phyloP scores from a whole-genome alignment of 2,888 invertebrate species.

The Tetragonula carbonaria region DNA sequence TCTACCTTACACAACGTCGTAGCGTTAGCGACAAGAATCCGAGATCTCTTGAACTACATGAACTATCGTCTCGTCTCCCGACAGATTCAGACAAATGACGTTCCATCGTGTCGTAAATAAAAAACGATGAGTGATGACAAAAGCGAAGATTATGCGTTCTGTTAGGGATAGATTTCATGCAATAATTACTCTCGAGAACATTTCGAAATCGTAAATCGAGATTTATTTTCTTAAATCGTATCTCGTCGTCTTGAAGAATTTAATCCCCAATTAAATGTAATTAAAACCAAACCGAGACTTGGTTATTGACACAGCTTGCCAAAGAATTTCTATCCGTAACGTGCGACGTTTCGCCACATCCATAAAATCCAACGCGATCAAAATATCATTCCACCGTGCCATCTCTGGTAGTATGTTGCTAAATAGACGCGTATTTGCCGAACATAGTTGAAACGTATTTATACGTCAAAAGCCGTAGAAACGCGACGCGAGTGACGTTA shows the following conservation, averaged over 20 bases:
- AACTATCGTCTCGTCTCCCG: not conserved
- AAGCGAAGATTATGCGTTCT: not conserved
- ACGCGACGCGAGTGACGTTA: constrained; percentile 65
- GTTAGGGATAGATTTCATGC: too few species aligned
- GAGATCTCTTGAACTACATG: rapidly evolving
- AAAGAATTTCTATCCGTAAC: not conserved
- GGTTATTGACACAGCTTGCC: not conserved
- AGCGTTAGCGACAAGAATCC: not conserved
- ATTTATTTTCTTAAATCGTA: too few species aligned
- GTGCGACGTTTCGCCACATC: too few species aligned
- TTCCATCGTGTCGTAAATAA: not conserved
- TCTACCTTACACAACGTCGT: not conserved
- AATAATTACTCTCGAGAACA: too few species aligned
- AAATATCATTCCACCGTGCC: constrained; percentile 1
- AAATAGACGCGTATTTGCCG: constrained; percentile 37
- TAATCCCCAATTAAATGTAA: not conserved
- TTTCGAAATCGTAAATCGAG: too few species aligned
- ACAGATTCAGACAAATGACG: not conserved
- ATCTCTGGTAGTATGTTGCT: constrained; percentile 33
- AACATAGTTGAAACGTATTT: constrained; percentile 22
- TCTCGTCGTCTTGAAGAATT: not conserved
- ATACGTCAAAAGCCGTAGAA: constrained; percentile 30
- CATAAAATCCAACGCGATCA: not conserved
- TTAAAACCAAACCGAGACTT: not conserved
- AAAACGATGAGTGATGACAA: not conserved